Evolutionary conservation across 1,140 invertebrate genomes (phyloP).

Genomic region (Hyposmocoma kahamanoa): DNA sequence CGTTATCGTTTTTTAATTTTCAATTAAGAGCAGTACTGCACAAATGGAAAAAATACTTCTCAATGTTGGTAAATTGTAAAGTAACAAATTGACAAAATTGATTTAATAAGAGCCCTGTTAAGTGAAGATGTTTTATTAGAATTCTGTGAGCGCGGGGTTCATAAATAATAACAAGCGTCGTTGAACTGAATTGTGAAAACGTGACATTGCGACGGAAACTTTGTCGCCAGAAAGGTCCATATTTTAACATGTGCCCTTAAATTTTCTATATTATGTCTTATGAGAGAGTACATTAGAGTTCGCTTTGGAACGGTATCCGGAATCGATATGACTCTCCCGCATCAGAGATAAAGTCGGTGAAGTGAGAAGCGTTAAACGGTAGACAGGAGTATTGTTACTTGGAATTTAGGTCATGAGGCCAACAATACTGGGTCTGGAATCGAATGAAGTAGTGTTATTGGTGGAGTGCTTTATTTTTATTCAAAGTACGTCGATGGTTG

Average conservation of each 20-base stretch:
- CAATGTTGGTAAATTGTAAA: no score
- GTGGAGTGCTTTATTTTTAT: constrained; percentile 36
- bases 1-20: no score
- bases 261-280: background rate
- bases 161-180: constrained; percentile 44
- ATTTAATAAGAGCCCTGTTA: no score
- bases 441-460: constrained; percentile 20
- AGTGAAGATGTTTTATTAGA: constrained; percentile 18
- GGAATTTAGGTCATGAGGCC: constrained; percentile 32
- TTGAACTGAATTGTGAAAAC: constrained; percentile 40
- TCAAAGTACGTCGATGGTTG: constrained; percentile 32
- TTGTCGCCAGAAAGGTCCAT: constrained; percentile 26
- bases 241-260: no score
- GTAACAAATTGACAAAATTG: no score
- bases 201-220: constrained; percentile 39
- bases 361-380: constrained; percentile 47
- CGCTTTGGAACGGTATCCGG: constrained; percentile 23
- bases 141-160: constrained; percentile 21
- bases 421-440: constrained; percentile 35
- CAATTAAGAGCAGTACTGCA: no score
- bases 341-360: constrained; percentile 39
- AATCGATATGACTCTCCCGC: constrained; percentile 38
- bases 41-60: no score
- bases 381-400: constrained; percentile 16
- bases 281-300: constrained; percentile 22